Evolutionary conservation across 2,113 vertebrate species (phyloP), one percentile per base, ranked within the genome.

Genomic region (Garra rufa): DNA sequence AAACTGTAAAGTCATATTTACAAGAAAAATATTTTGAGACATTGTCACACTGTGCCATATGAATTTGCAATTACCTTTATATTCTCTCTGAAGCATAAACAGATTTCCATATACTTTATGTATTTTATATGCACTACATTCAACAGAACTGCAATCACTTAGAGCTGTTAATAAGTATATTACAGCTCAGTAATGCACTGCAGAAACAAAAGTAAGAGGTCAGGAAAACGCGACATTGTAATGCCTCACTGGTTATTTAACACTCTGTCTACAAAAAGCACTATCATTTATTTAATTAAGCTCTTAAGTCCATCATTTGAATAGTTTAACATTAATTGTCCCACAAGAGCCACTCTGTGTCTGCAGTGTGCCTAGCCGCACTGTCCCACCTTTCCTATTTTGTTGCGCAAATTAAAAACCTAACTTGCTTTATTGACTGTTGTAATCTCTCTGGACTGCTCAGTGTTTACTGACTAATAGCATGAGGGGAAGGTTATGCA

Each of bases 401-500:
- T 77, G 78, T 77, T 75, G 61, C 13, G 21, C 11, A 67, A 76
- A 87, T 79, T 92, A 92, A 93, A 91, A 85, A 87, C 69, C 88
- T 93, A 91, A 84, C 86, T 59, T 87, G 73, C 76, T 59, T 63
- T 91, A 91, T 92, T 93, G 93, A 90, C 85, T 80, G 82, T 91
- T 91, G 63, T 82, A 89, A 90, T 93, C 73, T n/a, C 85, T 84
- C 89, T 87, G 90, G 88, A 90, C 44, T 88, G 92, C 94, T 95
- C 85, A 92, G 92, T 71, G 92, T 94, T 93, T 91, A 93, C 87
- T 91, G 91, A 92, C 80, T 82, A 82, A 91, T 91, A 92, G 89
- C 91, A 84, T 90, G 89, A 92, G 93, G 90, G 94, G 92, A 92
- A 88, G 89, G 88, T 90, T 81, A 94, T 96, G 90, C 88, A 95